Percentiles rank a stretch among this genome's conserved stretches.
Conservation (phyloP, 2,888 invertebrate species). For the Campaea margaritaria region DNA sequence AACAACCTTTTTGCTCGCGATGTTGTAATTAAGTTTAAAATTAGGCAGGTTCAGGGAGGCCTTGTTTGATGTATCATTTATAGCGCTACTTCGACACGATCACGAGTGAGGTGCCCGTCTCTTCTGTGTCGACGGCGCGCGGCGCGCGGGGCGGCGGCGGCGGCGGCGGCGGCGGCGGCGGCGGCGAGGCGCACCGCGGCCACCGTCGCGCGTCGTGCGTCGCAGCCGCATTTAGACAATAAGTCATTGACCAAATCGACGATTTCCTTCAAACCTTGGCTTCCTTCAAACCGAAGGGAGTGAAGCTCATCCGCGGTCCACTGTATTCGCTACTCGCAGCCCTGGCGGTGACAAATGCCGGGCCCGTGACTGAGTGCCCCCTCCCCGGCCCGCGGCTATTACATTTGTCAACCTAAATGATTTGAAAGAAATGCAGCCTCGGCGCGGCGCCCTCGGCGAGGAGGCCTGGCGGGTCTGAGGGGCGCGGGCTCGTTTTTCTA, state of each 20-base stretch:
- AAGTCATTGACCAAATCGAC: too few species aligned
- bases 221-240: too few species aligned
- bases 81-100: conserved; percentile 22
- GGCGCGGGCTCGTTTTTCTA: conserved; percentile 16
- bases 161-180: too few species aligned
- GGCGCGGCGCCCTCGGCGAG: background rate
- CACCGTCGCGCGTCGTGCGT: too few species aligned
- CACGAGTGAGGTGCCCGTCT: background rate
- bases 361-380: conserved; percentile 7
- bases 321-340: background rate
- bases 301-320: too few species aligned
- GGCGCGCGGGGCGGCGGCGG: conserved; percentile 7
- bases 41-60: conserved; percentile 16
- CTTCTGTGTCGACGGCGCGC: background rate
- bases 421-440: conserved; percentile 35
- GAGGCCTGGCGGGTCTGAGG: background rate
- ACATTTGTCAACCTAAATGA: conserved; percentile 41
- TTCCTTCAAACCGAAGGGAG: too few species aligned
- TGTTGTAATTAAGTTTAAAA: conserved; percentile 33
- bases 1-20: conserved; percentile 32
- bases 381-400: background rate
- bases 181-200: too few species aligned
- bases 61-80: conserved; percentile 31
- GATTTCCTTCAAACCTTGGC: too few species aligned
- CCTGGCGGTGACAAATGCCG: conserved; percentile 25